Evolutionary conservation across 2,888 invertebrate genomes (phyloP).

Genomic region (Coronaproctus castanopsis): DNA sequence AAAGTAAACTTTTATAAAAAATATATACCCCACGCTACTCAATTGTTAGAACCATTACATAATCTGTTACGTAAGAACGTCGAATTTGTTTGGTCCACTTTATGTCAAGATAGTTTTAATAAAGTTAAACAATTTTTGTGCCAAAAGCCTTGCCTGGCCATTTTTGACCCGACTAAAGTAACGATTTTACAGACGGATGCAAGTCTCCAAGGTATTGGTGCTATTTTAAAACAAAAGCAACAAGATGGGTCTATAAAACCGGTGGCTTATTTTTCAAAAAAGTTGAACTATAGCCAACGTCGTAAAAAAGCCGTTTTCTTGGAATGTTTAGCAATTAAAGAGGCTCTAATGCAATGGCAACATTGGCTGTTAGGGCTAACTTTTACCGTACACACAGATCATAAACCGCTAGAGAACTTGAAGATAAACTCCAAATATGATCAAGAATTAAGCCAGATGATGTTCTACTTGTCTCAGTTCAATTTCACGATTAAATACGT

Average conservation of each 20-base stretch:
- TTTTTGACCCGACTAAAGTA: conserved; percentile 20
- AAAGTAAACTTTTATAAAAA: conserved; percentile 9
- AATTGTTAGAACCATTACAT: conserved; percentile 5
- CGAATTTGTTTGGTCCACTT: conserved; percentile 18
- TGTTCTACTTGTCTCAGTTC: conserved; percentile 17
- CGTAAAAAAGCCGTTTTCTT: conserved; percentile 15
- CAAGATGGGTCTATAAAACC: conserved; percentile 15
- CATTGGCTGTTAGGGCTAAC: conserved; percentile 8
- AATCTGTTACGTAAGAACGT: conserved; percentile 12
- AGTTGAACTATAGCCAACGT: conserved; percentile 11
- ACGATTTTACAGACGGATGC: conserved; percentile 22
- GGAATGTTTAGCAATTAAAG: conserved; percentile 15
- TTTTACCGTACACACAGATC: conserved; percentile 12
- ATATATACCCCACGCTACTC: conserved; percentile 17
- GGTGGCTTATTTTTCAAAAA: conserved; percentile 18
- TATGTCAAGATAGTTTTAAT: conserved; percentile 16
- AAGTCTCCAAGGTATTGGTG: conserved; percentile 19
- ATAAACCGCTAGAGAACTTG: conserved; percentile 17
- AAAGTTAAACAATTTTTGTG: conserved; percentile 19
- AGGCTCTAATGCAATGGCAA: conserved; percentile 15
- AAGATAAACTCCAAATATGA: conserved; percentile 17
- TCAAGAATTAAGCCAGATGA: conserved; percentile 17
- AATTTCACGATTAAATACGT: conserved; percentile 17
- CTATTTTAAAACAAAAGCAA: conserved; percentile 18
- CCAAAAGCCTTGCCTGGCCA: conserved; percentile 19